Evolutionary conservation across 2,797 vertebrate species (phyloP).

Genomic region (Pseudomugil gertrudae): DNA sequence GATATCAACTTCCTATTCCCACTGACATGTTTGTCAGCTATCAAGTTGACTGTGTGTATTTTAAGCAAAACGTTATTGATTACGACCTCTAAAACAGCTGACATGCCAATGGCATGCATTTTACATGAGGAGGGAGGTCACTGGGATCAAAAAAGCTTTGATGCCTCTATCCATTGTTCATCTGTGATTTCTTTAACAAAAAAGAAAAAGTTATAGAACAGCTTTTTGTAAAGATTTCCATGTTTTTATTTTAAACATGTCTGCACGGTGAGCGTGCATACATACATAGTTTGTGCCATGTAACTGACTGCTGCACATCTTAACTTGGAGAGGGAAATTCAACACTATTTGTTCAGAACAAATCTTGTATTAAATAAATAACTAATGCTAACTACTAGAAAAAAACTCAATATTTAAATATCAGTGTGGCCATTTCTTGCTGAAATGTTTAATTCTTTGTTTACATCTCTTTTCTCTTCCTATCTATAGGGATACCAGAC

Average conservation of each 20-base stretch:
- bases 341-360: background rate
- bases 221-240: too few relatives aligned
- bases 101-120: conserved; percentile 5
- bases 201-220: background rate
- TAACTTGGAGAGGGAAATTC: background rate
- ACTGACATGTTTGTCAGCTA: conserved; percentile 8
- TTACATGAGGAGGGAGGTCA: conserved; percentile 14
- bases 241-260: background rate
- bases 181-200: background rate
- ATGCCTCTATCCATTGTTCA: background rate
- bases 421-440: conserved; percentile 3
- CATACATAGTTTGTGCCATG: background rate
- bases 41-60: background rate
- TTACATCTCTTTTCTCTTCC: conserved; percentile 20
- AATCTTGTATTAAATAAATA: conserved; percentile 10
- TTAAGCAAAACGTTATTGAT: background rate
- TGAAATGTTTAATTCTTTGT: conserved; percentile 28
- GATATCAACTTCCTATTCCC: background rate
- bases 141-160: background rate
- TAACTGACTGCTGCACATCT: background rate
- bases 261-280: background rate
- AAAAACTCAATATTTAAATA: conserved; percentile 8
- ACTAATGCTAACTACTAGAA: conserved; percentile 26
- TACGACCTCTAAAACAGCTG: conserved; percentile 14
- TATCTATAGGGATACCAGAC: conserved; percentile 24